phyloP scores from a whole-genome alignment of 2,113 vertebrate species.

The Castor canadensis region DNA sequence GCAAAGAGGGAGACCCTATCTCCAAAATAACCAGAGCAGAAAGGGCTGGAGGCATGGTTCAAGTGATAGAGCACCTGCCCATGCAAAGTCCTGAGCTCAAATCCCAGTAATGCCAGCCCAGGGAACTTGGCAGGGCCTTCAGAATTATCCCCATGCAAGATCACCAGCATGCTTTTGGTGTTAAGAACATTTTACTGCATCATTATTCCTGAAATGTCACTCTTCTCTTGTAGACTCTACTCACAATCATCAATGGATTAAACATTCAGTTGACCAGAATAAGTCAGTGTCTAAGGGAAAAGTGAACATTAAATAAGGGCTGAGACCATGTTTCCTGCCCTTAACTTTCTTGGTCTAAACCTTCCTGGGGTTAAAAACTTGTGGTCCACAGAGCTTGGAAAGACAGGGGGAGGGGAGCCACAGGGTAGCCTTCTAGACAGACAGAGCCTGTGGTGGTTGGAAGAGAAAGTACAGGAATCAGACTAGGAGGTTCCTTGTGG shows the following conservation, averaged over 20 bases:
- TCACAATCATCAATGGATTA: neutral
- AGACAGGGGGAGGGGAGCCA: too few relatives aligned
- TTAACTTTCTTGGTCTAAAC: neutral
- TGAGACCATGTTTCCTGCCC: neutral
- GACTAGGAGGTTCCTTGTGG: neutral
- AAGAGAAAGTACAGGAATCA: accelerated
- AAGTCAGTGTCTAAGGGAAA: neutral
- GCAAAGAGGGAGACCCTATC: too few relatives aligned
- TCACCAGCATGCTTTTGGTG: neutral
- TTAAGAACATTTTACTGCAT: neutral
- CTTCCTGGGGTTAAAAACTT: neutral
- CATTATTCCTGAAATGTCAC: too few relatives aligned
- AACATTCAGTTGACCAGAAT: neutral
- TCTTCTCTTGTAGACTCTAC: neutral
- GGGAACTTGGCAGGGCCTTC: neutral
- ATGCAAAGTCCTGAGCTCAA: too few relatives aligned
- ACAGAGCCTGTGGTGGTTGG: neutral
- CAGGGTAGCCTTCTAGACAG: accelerated
- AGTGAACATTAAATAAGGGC: neutral
- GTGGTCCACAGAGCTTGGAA: neutral
- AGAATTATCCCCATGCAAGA: neutral
- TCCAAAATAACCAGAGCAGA: too few relatives aligned
- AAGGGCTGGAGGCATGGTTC: too few relatives aligned
- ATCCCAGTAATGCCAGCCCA: too few relatives aligned
- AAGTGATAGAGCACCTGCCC: too few relatives aligned